Conservation (phyloP, 2,797 vertebrate species). For the Chiloscyllium punctatum region DNA sequence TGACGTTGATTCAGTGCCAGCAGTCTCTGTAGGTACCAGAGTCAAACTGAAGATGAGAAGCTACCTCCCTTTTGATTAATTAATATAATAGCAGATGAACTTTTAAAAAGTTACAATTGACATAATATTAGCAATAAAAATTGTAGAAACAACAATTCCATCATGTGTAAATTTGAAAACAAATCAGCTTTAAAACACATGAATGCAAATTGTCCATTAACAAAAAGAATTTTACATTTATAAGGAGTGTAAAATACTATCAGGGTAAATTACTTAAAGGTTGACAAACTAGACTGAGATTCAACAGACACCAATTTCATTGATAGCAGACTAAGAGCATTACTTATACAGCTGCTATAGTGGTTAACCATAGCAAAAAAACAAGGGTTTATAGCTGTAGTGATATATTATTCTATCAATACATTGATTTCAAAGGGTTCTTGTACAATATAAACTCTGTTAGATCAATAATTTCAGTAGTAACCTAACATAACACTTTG, state of each 20-base stretch:
- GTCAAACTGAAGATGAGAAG: not conserved
- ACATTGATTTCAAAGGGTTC: constrained; percentile 34
- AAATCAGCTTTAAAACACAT: not conserved
- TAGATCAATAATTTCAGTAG: constrained; percentile 34
- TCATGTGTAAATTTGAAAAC: not conserved
- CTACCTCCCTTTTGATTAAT: not conserved
- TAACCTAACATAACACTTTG: constrained; percentile 38
- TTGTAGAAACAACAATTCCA: not conserved
- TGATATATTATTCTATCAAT: constrained; percentile 38
- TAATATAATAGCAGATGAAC: not conserved
- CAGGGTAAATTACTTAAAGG: not conserved
- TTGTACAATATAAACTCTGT: constrained; percentile 36
- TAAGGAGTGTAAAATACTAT: not conserved
- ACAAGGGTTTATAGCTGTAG: constrained; percentile 9
- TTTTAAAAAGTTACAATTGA: not conserved
- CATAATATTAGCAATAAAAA: not conserved
- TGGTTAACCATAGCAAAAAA: constrained; percentile 33
- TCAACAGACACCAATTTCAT: constrained; percentile 23
- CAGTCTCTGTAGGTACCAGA: not conserved
- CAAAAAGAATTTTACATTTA: not conserved
- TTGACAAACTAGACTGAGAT: constrained; percentile 16
- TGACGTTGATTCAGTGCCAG: not conserved
- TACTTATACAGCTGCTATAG: not conserved
- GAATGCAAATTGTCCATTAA: not conserved
- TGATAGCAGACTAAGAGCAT: constrained; percentile 25